These are phyloP conservation scores for Austrofundulus limnaeus DNA, from an alignment of 2,113 vertebrate genomes.

Conservation along the genomic window DNA sequence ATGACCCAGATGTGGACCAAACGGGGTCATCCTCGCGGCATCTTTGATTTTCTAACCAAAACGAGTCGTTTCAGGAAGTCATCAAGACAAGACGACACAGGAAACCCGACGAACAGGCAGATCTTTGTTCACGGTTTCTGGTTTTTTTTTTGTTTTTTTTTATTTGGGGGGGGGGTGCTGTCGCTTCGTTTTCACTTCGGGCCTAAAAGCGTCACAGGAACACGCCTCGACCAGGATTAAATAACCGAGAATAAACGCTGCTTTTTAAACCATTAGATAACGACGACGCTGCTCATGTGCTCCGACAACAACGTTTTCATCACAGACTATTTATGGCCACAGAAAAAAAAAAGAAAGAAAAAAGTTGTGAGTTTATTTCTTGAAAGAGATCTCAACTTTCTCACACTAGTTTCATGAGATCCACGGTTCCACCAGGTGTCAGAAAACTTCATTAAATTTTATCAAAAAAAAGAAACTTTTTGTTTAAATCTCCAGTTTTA, in stretches of 20 bases:
- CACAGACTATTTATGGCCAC: conserved; percentile 45
- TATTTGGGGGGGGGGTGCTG: not conserved
- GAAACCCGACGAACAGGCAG: conserved; percentile 5
- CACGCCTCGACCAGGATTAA: conserved; percentile 29
- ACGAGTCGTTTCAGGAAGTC: conserved; percentile 15
- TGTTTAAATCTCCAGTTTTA: too few species aligned
- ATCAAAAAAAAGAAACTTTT: too few species aligned
- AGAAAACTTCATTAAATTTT: not conserved
- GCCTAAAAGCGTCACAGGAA: conserved; percentile 23
- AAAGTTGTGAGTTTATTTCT: conserved; percentile 46
- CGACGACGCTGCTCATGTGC: conserved; percentile 52
- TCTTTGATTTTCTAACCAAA: conserved; percentile 14
- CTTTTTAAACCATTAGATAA: conserved; percentile 53
- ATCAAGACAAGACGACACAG: conserved; percentile 11
- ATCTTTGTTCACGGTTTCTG: not conserved
- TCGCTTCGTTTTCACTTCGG: conserved; percentile 17
- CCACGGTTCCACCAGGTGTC: not conserved
- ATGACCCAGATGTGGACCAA: conserved; percentile 37
- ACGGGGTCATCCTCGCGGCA: conserved; percentile 16
- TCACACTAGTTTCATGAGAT: conserved; percentile 20
- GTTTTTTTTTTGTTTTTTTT: too few species aligned
- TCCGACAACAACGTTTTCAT: conserved; percentile 47
- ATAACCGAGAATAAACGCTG: conserved; percentile 38
- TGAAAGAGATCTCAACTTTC: conserved; percentile 26
- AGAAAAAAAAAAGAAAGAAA: conserved; percentile 50